These are phyloP conservation scores for Xylocampa areola DNA, from an alignment of 2,888 invertebrate genomes.

Conservation along the genomic window DNA sequence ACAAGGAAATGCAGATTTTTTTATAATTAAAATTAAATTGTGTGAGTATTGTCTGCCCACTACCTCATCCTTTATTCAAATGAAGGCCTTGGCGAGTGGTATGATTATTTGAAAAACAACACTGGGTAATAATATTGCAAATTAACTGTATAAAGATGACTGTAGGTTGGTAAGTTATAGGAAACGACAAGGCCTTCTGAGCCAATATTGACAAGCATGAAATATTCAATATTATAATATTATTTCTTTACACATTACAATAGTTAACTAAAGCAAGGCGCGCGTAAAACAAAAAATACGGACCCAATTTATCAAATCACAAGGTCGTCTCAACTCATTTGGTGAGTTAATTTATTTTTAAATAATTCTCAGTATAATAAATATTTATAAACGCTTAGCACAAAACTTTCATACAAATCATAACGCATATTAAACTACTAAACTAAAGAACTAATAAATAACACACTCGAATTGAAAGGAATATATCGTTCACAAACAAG, in stretches of 20 bases:
- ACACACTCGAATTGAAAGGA: slow-evolving; percentile 39
- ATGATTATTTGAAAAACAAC: slow-evolving; percentile 36
- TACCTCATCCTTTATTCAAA: slow-evolving; percentile 46
- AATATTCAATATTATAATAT: slow-evolving; percentile 28
- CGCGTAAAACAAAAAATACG: slow-evolving; percentile 23
- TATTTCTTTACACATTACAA: neutral
- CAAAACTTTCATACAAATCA: slow-evolving; percentile 12
- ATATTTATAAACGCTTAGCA: slow-evolving; percentile 6
- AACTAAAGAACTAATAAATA: slow-evolving; percentile 33
- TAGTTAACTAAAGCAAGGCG: slow-evolving; percentile 7
- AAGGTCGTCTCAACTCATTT: slow-evolving; percentile 31
- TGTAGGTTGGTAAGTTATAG: slow-evolving; percentile 46
- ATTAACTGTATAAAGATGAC: slow-evolving; percentile 26
- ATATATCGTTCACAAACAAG: slow-evolving; percentile 44
- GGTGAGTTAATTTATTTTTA: slow-evolving; percentile 34
- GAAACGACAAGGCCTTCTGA: slow-evolving; percentile 28
- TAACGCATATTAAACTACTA: slow-evolving; percentile 29
- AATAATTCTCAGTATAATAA: slow-evolving; percentile 13
- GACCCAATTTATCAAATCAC: slow-evolving; percentile 34
- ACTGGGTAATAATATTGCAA: slow-evolving; percentile 33
- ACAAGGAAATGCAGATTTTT: slow-evolving; percentile 33
- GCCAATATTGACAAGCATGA: slow-evolving; percentile 21
- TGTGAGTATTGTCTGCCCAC: slow-evolving; percentile 50
- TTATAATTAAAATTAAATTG: slow-evolving; percentile 46
- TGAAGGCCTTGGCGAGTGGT: slow-evolving; percentile 17